Percentiles rank a stretch among this genome's conserved stretches.
These are phyloP conservation scores for Halisarca cf. caerulea DNA, from an alignment of 37 sponge, comb jelly and placozoan species.

Conservation along the genomic window DNA sequence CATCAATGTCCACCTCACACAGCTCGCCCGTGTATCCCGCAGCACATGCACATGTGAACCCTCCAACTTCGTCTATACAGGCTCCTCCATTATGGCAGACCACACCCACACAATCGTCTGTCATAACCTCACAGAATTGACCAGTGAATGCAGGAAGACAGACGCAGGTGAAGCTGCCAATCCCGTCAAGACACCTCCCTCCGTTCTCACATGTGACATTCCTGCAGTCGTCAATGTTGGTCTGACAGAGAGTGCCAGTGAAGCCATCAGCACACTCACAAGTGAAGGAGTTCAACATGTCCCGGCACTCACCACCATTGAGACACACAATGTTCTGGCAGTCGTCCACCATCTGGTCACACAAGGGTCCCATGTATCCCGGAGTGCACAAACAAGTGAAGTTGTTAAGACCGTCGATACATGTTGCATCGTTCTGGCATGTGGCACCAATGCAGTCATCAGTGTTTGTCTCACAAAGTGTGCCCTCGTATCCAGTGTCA, in stretches of 20 bases:
- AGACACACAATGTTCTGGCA: conserved; percentile 15
- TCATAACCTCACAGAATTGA: background rate
- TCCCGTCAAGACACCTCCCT: background rate
- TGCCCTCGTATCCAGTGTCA: conserved; percentile 33
- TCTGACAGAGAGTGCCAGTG: conserved; percentile 19
- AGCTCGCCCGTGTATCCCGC: conserved; percentile 44
- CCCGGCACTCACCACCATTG: conserved; percentile 46
- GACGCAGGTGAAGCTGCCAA: background rate
- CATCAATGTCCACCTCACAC: conserved; percentile 36
- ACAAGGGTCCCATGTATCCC: conserved; percentile 28
- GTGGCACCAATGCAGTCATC: conserved; percentile 8
- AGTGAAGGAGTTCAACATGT: conserved; percentile 8
- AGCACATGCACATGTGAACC: conserved; percentile 49
- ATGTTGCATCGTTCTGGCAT: conserved; percentile 53
- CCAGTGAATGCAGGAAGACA: conserved; percentile 26
- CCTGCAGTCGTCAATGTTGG: background rate
- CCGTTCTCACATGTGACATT: background rate
- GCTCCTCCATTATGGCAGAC: background rate
- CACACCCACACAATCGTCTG: background rate
- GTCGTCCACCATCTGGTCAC: conserved; percentile 27
- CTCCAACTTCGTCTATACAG: background rate
- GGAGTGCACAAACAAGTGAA: background rate
- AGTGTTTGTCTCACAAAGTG: conserved; percentile 33
- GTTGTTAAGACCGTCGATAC: conserved; percentile 22
- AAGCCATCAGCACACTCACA: conserved; percentile 12